Base-by-base conservation (phyloP, 92 coral and sea anemone genomes). In the Galaxea fascicularis region DNA sequence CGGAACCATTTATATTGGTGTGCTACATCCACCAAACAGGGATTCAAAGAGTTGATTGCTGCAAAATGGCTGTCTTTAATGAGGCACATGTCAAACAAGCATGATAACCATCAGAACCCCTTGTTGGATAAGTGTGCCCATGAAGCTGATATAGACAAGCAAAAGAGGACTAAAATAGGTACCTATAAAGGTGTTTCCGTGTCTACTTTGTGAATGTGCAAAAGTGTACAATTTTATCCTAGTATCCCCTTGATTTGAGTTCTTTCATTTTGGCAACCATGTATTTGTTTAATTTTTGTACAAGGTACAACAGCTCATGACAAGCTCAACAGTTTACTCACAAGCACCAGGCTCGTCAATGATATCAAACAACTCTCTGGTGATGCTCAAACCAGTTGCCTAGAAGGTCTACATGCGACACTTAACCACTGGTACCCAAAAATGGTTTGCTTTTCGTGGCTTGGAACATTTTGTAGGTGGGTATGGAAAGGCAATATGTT, bases 351-450 rank as follows among this genome's bases (percentile, higher is more conserved):
- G 66, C 29, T 60, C 21, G 29, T 74, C 56, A 25, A 25, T 27
- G 89, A 82, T 89, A 86, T 86, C 25, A 83, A 86, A 72, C 88
- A 87, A 65, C 86, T 93, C 62, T 93, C 92, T 12, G 83, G 89
- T 4, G 80, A 90, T 76, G 89, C 90, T 22, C 93, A 93, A 73
- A 93, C 96, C 58, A 93, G 93, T 63, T 87, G 90, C 80, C 85
- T 87, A 6, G 92, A 90, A 77, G 93, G 93, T 11, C 90, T 90
- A 58, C 96, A 90, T 76, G 83, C 93, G 20, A 87, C 92, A 46
- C 64, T 93, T 9, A 93, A 93, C 83, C 86, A 90, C 73, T 93
- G 93, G 96, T 93, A 93, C 78, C 95, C 93, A 20, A 87, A 90
- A 77, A 93, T 87, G 92, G 25, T 93, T 39, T 65, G 86, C 71